Evolutionary conservation across 2,797 vertebrate species (phyloP).

Genomic region (Gymnodraco acuticeps): DNA sequence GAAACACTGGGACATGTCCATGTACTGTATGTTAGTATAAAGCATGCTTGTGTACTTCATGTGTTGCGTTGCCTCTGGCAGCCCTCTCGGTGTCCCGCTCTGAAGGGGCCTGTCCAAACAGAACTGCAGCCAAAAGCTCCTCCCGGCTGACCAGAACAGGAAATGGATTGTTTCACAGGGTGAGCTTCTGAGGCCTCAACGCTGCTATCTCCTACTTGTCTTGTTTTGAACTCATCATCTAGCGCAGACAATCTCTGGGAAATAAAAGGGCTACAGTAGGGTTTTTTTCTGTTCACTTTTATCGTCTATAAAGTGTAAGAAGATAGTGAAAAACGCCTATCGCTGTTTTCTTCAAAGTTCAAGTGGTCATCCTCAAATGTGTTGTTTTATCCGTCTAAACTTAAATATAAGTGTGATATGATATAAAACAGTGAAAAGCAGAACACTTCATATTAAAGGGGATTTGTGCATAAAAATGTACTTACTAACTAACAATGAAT

Average conservation of each 20-base stretch:
- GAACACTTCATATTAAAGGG: no score
- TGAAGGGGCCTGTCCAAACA: conserved; percentile 68
- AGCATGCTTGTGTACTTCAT: conserved; percentile 2
- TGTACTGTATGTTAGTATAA: neutral
- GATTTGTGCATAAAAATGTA: no score
- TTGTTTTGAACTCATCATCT: conserved; percentile 44
- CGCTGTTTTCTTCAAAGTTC: no score
- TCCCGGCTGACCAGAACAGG: conserved; percentile 71
- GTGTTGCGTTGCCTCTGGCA: conserved; percentile 48
- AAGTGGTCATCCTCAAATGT: no score
- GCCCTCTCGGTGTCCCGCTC: conserved; percentile 40
- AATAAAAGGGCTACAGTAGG: neutral
- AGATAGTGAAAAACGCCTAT: no score
- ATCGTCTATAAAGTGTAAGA: no score
- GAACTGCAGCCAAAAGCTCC: conserved; percentile 62
- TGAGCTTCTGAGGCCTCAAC: conserved; percentile 48
- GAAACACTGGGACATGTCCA: neutral
- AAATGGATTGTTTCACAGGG: conserved; percentile 76
- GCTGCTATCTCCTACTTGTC: conserved; percentile 58
- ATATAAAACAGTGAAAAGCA: no score
- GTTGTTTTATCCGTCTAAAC: no score
- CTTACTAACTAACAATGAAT: no score
- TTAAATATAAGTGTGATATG: no score
- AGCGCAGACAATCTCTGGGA: conserved; percentile 12
- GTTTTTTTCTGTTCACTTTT: no score